phyloP scores from a whole-genome alignment of 1,140 invertebrate genomes.

The Drosophila asahinai region DNA sequence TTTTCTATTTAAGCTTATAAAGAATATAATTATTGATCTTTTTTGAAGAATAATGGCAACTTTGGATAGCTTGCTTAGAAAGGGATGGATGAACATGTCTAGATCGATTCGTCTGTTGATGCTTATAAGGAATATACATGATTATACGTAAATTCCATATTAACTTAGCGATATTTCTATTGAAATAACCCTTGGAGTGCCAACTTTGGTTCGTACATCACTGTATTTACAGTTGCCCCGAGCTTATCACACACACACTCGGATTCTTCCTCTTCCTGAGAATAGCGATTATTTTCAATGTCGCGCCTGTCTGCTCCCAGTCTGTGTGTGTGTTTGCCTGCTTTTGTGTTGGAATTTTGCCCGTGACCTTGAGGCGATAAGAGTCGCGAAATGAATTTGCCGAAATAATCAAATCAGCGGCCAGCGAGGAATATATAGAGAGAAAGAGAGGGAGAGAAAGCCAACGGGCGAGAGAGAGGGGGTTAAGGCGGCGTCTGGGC shows the following conservation, averaged over 20 bases:
- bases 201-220: neutral
- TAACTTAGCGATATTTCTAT: neutral
- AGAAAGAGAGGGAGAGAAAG: neutral
- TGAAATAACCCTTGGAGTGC: constrained; percentile 10
- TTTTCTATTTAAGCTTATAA: neutral
- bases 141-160: neutral
- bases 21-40: neutral
- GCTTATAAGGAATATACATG: neutral
- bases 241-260: constrained; percentile 34
- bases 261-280: constrained; percentile 18
- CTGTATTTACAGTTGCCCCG: constrained; percentile 20
- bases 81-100: too few species aligned
- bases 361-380: constrained; percentile 82
- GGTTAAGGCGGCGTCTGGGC: constrained; percentile 30
- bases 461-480: neutral
- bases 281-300: constrained; percentile 77
- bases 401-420: constrained; percentile 76
- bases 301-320: constrained; percentile 53
- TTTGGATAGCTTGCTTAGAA: too few species aligned
- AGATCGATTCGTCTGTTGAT: too few species aligned
- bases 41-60: too few species aligned
- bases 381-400: constrained; percentile 81
- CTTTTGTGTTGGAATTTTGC: constrained; percentile 73
- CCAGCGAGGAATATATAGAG: neutral
- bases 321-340: constrained; percentile 35